Conservation (phyloP, 2,113 vertebrate species). For the Perca fluviatilis region DNA sequence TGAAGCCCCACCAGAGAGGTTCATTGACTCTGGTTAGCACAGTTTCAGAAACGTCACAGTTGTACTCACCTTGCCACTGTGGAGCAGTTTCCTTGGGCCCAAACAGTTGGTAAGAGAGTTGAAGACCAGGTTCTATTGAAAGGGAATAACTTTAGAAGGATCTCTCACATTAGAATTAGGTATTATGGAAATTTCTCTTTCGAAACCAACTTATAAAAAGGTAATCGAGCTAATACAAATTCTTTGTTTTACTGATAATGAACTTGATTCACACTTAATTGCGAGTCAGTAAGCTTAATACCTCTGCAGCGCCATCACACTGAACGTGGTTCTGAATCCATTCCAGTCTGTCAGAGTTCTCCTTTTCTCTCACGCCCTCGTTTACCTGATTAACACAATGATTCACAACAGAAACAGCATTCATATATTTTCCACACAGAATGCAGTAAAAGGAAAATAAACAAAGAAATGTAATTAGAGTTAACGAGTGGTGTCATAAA, state of each 20-base stretch:
- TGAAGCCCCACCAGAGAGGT: neutral
- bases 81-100: conserved; percentile 94
- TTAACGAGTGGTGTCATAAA: neutral
- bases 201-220: neutral
- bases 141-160: neutral
- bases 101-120: conserved; percentile 98
- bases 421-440: neutral
- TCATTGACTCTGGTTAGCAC: neutral
- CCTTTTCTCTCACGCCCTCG: conserved; percentile 95
- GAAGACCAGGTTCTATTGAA: conserved; percentile 90
- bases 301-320: conserved; percentile 92
- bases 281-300: conserved; percentile 49
- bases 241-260: neutral
- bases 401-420: neutral
- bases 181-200: neutral
- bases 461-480: neutral
- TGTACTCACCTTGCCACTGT: conserved; percentile 89
- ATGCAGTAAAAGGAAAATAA: neutral
- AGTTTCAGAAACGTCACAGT: neutral
- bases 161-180: neutral
- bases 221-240: too few species aligned
- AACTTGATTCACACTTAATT: neutral
- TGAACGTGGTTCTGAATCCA: conserved; percentile 95
- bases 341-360: conserved; percentile 94
- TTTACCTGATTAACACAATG: conserved; percentile 86